phyloP scores from a whole-genome alignment of 1,140 invertebrate genomes.

The Drosophila ficusphila region DNA sequence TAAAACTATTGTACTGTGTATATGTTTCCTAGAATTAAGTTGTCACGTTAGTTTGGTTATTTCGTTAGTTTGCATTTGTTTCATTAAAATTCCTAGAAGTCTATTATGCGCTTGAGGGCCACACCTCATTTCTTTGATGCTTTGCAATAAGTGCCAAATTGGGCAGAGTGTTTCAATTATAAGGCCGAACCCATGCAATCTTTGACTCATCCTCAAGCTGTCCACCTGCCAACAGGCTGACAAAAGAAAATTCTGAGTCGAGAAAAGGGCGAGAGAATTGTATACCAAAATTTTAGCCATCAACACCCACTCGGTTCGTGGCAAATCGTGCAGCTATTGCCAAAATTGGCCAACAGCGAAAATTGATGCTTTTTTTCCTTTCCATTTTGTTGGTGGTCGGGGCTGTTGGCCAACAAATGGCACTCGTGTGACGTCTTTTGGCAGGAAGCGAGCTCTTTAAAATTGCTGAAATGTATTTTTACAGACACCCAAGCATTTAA shows the following conservation, averaged over 20 bases:
- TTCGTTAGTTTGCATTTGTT: background rate
- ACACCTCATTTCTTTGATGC: conserved; percentile 8
- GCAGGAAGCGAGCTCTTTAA: conserved; percentile 20
- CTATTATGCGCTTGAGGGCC: conserved; percentile 15
- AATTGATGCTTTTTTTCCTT: conserved; percentile 54
- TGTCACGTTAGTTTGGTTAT: background rate
- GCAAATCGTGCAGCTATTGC: conserved; percentile 18
- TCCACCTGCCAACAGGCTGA: conserved; percentile 47
- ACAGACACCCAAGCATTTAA: conserved; percentile 12
- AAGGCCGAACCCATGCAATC: conserved; percentile 15
- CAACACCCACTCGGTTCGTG: conserved; percentile 49
- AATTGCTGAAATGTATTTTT: conserved; percentile 37
- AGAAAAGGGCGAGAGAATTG: background rate
- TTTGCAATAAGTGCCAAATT: conserved; percentile 43
- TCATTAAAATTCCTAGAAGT: conserved; percentile 41
- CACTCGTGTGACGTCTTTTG: conserved; percentile 42
- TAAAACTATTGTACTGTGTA: background rate
- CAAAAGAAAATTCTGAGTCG: conserved; percentile 44
- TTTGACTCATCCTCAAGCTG: conserved; percentile 26
- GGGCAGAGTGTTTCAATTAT: conserved; percentile 43
- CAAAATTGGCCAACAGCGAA: conserved; percentile 39
- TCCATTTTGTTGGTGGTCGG: conserved; percentile 27
- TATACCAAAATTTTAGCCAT: conserved; percentile 23
- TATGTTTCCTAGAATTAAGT: conserved; percentile 15
- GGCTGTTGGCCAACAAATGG: conserved; percentile 34